Evolutionary conservation across 2,888 invertebrate species (phyloP), one percentile per base, ranked within the genome.

Genomic region (Busseola fusca): DNA sequence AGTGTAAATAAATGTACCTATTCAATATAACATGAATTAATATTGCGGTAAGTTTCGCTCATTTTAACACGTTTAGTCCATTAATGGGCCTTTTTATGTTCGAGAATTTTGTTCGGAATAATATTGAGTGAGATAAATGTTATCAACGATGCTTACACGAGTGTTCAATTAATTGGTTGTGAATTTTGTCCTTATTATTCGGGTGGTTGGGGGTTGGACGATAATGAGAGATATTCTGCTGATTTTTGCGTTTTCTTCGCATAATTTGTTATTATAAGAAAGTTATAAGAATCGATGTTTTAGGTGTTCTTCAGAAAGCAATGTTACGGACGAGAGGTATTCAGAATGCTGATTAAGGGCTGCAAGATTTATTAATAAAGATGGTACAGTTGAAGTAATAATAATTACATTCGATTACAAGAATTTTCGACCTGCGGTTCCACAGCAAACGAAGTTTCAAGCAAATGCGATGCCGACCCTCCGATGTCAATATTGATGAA

Each of bases 11-110:
- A 58, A 66, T 52, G 25, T 69, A 6, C 27, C 37, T 66, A 48
- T 66, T 66, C 45, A 78, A 76, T 65, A 52, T 48, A 37, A 40
- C 27, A 64, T 30, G 57, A 52, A 64, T 69, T 66, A 73, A 67
- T 69, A 71, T 56, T 72, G 80, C 57, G 69, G 80, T 73, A 72
- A 72, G 69, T 80, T 72, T 66, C 65, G 65, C 48, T 63, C 69
- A 72, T 79, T 82, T 69, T 57, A 77, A 82, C 83, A 84, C 74
- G 69, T 67, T 76, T 80, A 80, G 73, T 76, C 81, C 85, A 84
- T 84, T 84, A 84, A 76, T 84, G 60, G 66, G 42, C 57, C 58
- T 79, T 80, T 84, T 84, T 83, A 72, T 71, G 52, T 65, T 66
- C 48, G 37, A 30, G 56, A 68, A 72, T 66, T 80, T 76, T 74